phyloP scores from a whole-genome alignment of 2,888 invertebrate species.

The Elmis aenea region DNA sequence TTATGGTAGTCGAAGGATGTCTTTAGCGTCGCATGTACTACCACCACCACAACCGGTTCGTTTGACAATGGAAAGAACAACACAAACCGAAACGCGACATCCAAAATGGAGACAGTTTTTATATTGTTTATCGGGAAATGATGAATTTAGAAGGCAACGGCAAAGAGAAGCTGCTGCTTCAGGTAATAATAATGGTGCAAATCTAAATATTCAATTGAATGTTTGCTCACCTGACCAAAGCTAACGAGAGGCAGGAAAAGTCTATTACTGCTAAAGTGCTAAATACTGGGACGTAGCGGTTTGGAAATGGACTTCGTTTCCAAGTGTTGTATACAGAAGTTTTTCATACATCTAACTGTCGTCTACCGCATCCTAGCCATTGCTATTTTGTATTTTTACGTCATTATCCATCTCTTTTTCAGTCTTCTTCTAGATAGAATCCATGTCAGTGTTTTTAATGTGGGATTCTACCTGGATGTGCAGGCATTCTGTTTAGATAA shows the following conservation, averaged over 20 bases:
- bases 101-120: conserved; percentile 76
- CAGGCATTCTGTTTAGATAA: too few species aligned
- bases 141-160: conserved; percentile 66
- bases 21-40: conserved; percentile 23
- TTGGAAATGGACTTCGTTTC: too few species aligned
- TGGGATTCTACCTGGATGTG: too few species aligned
- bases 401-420: too few species aligned
- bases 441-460: too few species aligned
- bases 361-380: too few species aligned
- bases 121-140: conserved; percentile 75
- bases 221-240: not conserved
- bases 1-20: conserved; percentile 39
- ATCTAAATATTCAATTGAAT: conserved; percentile 2
- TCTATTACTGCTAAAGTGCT: too few species aligned
- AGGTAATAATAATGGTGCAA: conserved; percentile 25
- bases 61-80: conserved; percentile 74
- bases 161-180: conserved; percentile 68
- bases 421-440: too few species aligned
- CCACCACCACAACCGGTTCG: conserved; percentile 45
- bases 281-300: too few species aligned
- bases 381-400: too few species aligned
- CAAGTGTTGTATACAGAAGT: too few species aligned
- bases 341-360: too few species aligned
- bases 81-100: conserved; percentile 72
- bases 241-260: not conserved